Percentiles rank a stretch among this genome's conserved stretches.
Conservation (phyloP, 1,140 invertebrate species). For the Stegodyphus dumicola region DNA sequence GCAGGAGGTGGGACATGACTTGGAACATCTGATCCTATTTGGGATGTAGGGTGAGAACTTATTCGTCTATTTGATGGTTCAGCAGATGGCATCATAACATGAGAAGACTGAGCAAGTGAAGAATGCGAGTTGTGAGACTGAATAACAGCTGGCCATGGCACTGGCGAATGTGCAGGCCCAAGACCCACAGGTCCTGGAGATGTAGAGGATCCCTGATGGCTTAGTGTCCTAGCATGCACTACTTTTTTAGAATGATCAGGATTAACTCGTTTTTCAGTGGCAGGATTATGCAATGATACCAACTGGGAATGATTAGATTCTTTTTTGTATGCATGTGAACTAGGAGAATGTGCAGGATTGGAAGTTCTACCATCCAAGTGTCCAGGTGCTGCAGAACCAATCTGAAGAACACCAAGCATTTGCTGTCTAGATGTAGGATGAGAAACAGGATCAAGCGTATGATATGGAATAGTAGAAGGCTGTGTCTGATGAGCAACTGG, state of each 20-base stretch:
- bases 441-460: conserved; percentile 16
- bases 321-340: conserved; percentile 23
- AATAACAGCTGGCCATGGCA: conserved; percentile 10
- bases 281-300: conserved; percentile 23
- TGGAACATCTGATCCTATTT: conserved; percentile 51
- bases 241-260: conserved; percentile 30
- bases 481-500: conserved; percentile 61
- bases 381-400: conserved; percentile 30
- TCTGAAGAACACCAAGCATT: conserved; percentile 12
- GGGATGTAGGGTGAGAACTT: conserved; percentile 34
- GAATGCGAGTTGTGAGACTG: conserved; percentile 21
- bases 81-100: not conserved
- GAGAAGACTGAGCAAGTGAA: conserved; percentile 21
- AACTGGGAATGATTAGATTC: conserved; percentile 22
- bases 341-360: conserved; percentile 51
- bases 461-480: conserved; percentile 58
- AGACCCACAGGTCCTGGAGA: conserved; percentile 45
- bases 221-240: conserved; percentile 12
- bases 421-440: conserved; percentile 32
- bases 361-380: conserved; percentile 49
- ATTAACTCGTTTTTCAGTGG: conserved; percentile 14
- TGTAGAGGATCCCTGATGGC: conserved; percentile 58
- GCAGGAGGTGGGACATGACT: conserved; percentile 60
- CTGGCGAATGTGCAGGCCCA: conserved; percentile 13
- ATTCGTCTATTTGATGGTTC: conserved; percentile 24